These are phyloP conservation scores for Ciconia maguari DNA, from an alignment of 2,113 vertebrate genomes.

Conservation along the genomic window DNA sequence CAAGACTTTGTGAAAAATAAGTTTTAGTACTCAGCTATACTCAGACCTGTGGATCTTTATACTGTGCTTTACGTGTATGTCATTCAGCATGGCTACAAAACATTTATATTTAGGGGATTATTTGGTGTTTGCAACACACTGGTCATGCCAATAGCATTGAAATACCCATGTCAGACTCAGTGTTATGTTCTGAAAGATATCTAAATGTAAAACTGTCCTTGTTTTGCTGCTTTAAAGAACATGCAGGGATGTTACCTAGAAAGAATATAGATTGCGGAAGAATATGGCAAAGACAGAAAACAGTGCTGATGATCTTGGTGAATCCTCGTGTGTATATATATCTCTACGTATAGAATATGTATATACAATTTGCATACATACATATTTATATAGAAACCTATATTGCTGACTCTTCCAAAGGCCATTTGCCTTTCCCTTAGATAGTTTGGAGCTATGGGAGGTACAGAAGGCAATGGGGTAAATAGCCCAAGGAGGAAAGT, in stretches of 20 bases:
- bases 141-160: neutral
- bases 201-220: neutral
- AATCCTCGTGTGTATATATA: neutral
- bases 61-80: neutral
- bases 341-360: neutral
- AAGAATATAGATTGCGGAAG: neutral
- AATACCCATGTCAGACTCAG: neutral
- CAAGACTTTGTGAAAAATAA: neutral
- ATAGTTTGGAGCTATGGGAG: neutral
- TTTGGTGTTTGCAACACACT: neutral
- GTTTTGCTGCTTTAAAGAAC: neutral
- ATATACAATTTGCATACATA: neutral
- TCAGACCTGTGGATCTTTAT: neutral
- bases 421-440: neutral
- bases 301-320: neutral
- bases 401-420: neutral
- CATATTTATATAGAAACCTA: rapidly evolving
- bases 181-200: neutral
- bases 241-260: neutral
- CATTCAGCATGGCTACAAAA: neutral
- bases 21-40: neutral
- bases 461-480: neutral
- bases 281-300: neutral
- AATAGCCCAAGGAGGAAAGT: neutral
- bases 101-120: neutral